Conservation (phyloP, 2,113 vertebrate genomes). For the Redunca redunca region DNA sequence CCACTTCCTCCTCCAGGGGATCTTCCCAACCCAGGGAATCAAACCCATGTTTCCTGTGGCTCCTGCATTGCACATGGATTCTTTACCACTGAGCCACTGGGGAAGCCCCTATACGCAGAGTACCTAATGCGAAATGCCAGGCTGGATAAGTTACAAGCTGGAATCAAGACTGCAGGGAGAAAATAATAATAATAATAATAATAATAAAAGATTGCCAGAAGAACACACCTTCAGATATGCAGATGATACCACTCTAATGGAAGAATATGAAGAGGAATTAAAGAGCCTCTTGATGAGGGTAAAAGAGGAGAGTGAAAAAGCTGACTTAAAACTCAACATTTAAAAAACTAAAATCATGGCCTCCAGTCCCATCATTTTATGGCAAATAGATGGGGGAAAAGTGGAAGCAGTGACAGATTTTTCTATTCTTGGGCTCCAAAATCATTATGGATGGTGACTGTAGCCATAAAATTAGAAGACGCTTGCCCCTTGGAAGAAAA, state of each 20-base stretch:
- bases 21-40: neutral
- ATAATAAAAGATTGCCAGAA: neutral
- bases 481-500: neutral
- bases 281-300: neutral
- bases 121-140: neutral
- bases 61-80: neutral
- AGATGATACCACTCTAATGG: neutral
- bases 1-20: neutral
- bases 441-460: neutral
- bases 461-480: neutral
- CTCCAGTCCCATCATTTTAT: neutral
- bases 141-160: neutral
- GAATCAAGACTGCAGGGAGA: neutral
- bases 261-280: neutral
- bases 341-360: neutral
- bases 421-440: neutral
- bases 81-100: neutral
- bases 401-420: neutral
- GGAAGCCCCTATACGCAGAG: neutral
- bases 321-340: neutral
- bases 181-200: neutral
- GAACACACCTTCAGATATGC: neutral
- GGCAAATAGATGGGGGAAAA: neutral
- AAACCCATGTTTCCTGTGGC: neutral
- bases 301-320: neutral